A percentile compares a stretch with the other conserved stretches of the same genome.
Conservation (phyloP, 1,140 invertebrate species). For the Drosophila subpulchrella region DNA sequence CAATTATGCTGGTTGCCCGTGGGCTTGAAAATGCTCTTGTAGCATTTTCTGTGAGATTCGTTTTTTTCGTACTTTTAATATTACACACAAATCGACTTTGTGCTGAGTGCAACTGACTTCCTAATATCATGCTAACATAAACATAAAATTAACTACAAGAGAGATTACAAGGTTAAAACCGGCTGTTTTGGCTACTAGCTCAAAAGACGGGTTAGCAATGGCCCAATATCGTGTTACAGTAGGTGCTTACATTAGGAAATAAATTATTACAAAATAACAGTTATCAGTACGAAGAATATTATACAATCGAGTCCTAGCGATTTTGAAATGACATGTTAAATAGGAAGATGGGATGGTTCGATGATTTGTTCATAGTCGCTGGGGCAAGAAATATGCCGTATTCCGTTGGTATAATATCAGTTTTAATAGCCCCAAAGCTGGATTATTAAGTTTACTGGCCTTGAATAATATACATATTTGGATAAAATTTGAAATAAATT, state of each 20-base stretch:
- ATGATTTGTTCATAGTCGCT: neutral
- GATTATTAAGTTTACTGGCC: neutral
- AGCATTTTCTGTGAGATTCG: conserved; percentile 23
- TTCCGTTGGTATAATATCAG: neutral
- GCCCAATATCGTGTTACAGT: conserved; percentile 22
- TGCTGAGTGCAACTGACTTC: conserved; percentile 24
- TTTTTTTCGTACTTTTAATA: conserved; percentile 12
- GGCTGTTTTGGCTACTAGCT: conserved; percentile 14
- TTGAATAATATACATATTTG: neutral
- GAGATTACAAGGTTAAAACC: conserved; percentile 32
- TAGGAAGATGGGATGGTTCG: conserved; percentile 9
- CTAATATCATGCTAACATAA: conserved; percentile 32
- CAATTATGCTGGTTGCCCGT: neutral
- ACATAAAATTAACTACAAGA: conserved; percentile 36
- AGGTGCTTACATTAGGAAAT: conserved; percentile 50
- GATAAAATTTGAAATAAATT: neutral
- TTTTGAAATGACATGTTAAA: conserved; percentile 5
- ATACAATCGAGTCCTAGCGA: conserved; percentile 14
- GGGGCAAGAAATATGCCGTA: neutral
- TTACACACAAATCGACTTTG: conserved; percentile 35
- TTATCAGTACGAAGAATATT: conserved; percentile 52
- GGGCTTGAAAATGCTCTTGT: conserved; percentile 1
- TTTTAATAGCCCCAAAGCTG: neutral
- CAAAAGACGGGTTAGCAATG: conserved; percentile 13
- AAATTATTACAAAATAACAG: conserved; percentile 68